Conservation (phyloP, 2,113 vertebrate species). For the Seriola quinqueradiata region DNA sequence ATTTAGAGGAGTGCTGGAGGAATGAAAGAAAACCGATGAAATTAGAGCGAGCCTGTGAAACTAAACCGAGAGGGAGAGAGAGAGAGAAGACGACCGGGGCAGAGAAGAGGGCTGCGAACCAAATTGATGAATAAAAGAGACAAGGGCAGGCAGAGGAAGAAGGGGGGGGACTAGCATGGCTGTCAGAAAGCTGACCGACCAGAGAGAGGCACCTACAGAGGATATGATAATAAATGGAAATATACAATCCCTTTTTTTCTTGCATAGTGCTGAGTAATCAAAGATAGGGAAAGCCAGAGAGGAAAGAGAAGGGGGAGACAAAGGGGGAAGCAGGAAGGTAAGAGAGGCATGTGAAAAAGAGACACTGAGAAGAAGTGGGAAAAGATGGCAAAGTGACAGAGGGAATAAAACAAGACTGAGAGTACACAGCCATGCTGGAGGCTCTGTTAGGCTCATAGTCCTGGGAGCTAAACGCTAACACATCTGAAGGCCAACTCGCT, state of each 20-base stretch:
- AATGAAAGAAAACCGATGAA: conserved; percentile 42
- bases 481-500: background rate
- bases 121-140: conserved; percentile 45
- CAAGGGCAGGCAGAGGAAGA: conserved; percentile 19
- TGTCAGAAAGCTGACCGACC: conserved; percentile 50
- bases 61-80: background rate
- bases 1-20: conserved; percentile 12
- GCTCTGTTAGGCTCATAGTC: background rate
- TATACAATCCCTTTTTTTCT: conserved; percentile 24
- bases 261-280: conserved; percentile 71
- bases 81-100: conserved; percentile 7
- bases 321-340: conserved; percentile 6
- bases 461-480: background rate
- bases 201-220: conserved; percentile 9
- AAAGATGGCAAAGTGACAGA: no score
- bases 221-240: conserved; percentile 50
- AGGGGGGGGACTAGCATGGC: background rate
- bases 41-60: conserved; percentile 16
- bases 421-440: background rate
- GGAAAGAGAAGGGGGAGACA: conserved; percentile 12
- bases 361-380: background rate
- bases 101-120: conserved; percentile 25
- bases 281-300: conserved; percentile 22
- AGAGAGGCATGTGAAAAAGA: background rate
- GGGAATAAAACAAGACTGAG: background rate